Evolutionary conservation across 2,797 vertebrate species (phyloP).

Genomic region (Anomalospiza imberbis): DNA sequence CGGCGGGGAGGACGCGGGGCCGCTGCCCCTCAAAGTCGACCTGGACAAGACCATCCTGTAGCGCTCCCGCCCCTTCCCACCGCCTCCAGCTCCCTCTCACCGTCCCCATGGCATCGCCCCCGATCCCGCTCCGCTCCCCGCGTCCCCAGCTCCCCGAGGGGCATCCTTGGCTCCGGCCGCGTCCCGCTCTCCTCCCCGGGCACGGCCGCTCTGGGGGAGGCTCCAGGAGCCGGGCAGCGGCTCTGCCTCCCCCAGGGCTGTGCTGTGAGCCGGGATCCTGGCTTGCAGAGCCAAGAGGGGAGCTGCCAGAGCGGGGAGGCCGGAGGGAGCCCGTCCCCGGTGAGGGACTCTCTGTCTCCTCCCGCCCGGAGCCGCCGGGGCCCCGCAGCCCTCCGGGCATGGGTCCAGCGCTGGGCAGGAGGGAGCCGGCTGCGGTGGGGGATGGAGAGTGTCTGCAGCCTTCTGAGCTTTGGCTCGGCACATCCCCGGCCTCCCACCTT

Average conservation of each 20-base stretch:
- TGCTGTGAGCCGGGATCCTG: neutral
- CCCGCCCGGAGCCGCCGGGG: constrained; percentile 5
- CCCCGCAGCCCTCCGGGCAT: neutral
- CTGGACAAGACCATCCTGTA: constrained; percentile 90
- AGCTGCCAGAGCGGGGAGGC: neutral
- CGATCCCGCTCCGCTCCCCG: accelerated
- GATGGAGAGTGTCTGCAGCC: constrained; percentile 33
- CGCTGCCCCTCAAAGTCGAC: constrained; percentile 91
- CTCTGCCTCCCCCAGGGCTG: neutral
- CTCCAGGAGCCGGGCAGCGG: neutral
- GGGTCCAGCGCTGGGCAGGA: constrained; percentile 38
- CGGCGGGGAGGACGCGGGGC: constrained; percentile 80
- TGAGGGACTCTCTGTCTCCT: neutral
- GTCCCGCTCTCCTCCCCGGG: neutral
- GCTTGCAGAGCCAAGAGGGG: neutral
- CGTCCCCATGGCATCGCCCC: accelerated
- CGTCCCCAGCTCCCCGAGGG: neutral
- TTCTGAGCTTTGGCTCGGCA: constrained; percentile 33
- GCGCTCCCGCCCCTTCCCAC: neutral
- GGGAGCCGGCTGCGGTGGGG: constrained; percentile 40
- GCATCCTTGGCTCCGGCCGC: neutral
- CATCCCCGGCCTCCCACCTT: constrained; percentile 46
- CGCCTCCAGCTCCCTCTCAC: neutral
- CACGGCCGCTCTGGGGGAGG: neutral
- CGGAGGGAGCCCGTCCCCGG: neutral